Base-by-base conservation (phyloP, 2,113 vertebrate genomes). In the Psilopsiagon aymara region DNA sequence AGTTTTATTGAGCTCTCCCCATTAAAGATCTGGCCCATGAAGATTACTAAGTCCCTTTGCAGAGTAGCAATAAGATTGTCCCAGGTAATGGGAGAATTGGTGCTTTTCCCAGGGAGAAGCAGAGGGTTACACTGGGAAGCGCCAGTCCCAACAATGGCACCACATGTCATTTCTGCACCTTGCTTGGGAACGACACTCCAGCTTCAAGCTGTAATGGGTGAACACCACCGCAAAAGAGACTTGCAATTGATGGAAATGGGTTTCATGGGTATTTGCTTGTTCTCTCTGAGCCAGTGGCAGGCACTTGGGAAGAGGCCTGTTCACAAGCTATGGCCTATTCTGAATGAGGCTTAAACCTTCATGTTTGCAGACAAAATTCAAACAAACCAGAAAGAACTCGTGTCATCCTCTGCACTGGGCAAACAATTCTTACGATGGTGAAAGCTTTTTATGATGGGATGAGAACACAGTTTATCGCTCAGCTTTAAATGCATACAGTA, bases 131-230 rank as follows among this genome's bases (percentile, higher is more conserved):
- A 6, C 12, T 18, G 39, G 47, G 23, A 75, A 85, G 55, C 0
- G 2, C 33, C 20, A 7, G 33, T 41, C 43, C 33, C 75, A 28
- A 33, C 0, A 1, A 27, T 12, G 13, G 41, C 68, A n/a, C 29
- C 28, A 16, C 0, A 2, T 11, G 9, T 4, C 1, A 0, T 28
- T 73, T 53, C 73, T 25, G 39, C 13, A 11, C 43, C 49, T 52
- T 0, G 1, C 43, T 59, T 46, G 37, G 43, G 43, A 75, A 81
- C 49, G 17, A 39, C 9, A 6, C 37, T 46, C 24, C 20, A 44
- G 20, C 41, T 90, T 43, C 14, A 7, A 31, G 43, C 25, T 17
- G 51, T 35, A 28, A 21, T 14, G 44, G 7, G 43, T 64, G 63
- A 86, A 63, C 76, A 46, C 29, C 1, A 0, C 20, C 19, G 2